Percentiles rank a stretch among this genome's conserved stretches.
phyloP scores from a whole-genome alignment of 2,888 invertebrate genomes.

The Lamellibrachia columna region DNA sequence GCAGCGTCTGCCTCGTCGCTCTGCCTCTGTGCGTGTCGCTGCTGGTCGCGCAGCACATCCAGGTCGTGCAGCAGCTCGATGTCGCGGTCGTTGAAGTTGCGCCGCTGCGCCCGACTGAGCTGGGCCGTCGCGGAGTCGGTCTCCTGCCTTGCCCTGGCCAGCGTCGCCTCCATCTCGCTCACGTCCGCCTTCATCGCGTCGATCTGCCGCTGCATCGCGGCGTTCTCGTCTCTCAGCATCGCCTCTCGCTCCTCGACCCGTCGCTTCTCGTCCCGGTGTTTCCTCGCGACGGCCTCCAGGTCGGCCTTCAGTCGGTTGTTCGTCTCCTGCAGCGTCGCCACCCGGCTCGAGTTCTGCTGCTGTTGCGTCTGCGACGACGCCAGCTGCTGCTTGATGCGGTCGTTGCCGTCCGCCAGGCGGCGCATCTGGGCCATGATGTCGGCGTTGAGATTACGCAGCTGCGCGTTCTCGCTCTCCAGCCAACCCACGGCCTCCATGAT shows the following conservation, averaged over 20 bases:
- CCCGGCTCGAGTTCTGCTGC: neutral
- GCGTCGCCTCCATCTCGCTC: neutral
- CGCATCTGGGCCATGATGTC: constrained; percentile 20
- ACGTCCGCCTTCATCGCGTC: neutral
- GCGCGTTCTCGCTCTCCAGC: constrained; percentile 25
- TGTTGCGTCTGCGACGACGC: neutral
- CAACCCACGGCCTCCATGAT: constrained; percentile 21
- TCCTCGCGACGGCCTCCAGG: neutral
- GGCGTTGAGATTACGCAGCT: constrained; percentile 20
- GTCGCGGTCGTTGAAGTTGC: constrained; percentile 29
- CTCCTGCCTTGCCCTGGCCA: neutral
- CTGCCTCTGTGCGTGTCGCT: constrained; percentile 3
- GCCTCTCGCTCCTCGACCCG: neutral
- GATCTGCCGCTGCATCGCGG: neutral
- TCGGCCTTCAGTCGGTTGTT: constrained; percentile 17
- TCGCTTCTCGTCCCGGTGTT: neutral
- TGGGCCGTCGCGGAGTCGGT: constrained; percentile 8
- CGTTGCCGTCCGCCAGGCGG: neutral
- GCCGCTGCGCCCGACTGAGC: constrained; percentile 25
- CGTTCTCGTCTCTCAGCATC: neutral
- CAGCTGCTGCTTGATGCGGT: constrained; percentile 18
- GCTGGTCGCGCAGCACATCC: constrained; percentile 30
- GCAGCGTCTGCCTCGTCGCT: constrained; percentile 24
- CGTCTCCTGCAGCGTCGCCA: neutral
- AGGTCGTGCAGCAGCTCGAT: constrained; percentile 36